Evolutionary conservation across 2,797 vertebrate genomes (phyloP), one percentile per base, ranked within the genome.

Genomic region (Lutjanus argentimaculatus): DNA sequence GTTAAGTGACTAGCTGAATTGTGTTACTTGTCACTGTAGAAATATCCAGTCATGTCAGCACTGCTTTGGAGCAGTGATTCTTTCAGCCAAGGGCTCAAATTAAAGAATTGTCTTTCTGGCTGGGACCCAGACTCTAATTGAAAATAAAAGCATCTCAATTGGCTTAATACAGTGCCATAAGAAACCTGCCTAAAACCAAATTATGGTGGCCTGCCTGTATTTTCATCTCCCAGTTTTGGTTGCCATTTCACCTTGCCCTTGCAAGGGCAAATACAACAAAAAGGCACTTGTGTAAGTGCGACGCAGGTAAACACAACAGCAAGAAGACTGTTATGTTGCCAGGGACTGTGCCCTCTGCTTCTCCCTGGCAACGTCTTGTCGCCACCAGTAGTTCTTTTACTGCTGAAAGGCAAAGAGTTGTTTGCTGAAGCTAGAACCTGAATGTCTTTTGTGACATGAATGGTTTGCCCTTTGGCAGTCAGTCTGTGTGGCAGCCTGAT

Each of bases 401-500:
- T 71, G 75, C 86, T 83, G 71, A 88, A 83, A 84, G 88, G 48
- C 65, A 56, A 72, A 67, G 81, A 80, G 79, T 77, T 93, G 92
- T 94, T 93, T 91, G 84, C 89, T 72, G 82, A 84, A 86, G 79
- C 86, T 73, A 53, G 56, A 82, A 86, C 88, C 84, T 86, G 85
- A 89, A 90, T 74, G 86, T 92, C 86, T 92, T 85, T 68, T 91
- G 79, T 92, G 85, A 88, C 90, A 93, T 85, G 85, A 90, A 90
- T 88, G 81, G 65, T 91, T 90, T 90, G 89, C 80, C 92, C 86
- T 89, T 91, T 91, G 88, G 88, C 88, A 83, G 84, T 83, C 78
- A 17, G 85, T 81, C 71, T 82, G 87, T 73, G 85, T 65, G 75
- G 88, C 82, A 85, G 86, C n/a, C 74, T 75, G 77, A 80, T 83